Evolutionary conservation across 1,140 invertebrate species (phyloP), one percentile per base, ranked within the genome.

Genomic region (Hyphantria cunea): DNA sequence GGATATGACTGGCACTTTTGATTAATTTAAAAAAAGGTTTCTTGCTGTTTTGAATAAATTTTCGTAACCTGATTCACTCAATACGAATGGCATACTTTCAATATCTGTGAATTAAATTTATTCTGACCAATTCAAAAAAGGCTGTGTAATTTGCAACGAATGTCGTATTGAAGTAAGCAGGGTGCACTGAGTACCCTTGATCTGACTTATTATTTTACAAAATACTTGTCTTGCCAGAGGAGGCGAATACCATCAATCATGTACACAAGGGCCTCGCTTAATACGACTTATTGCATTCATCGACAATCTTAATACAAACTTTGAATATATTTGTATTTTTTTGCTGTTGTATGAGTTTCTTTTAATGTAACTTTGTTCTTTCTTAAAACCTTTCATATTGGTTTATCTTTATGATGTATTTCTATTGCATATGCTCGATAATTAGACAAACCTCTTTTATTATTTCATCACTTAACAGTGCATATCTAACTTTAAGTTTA

Each of bases 211-310:
- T 65, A 44, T 66, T 64, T 44, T 44, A 42, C 51, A 45, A 25
- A 67, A 63, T 52, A 60, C 41, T 44, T 37, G 39, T 17, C 50
- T 52, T 65, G 15, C 37, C 56, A 45, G 39, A 13, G 54, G 47
- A 41, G 49, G 53, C 51, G 61, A 45, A 32, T 65, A 58, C 54
- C 67, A 72, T 78, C 73, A 75, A 76, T 75, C 72, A 75, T 72
- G 65, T 64, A 50, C 56, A 64, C 55, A 76, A 73, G 54, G 67
- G 66, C 69, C 65, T 68, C 32, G 41, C 48, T 55, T 73, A 78
- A 75, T 78, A 65, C 73, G 68, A 47, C 48, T 64, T 48, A 70
- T 75, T 78, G 64, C 64, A 76, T 76, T 73, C 70, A 42, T 42
- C 54, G 53, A 55, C 52, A 54, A 41, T 11, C 17, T 44, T 32